These are phyloP conservation scores for Lophura nycthemera DNA, from an alignment of 2,113 vertebrate genomes.

Conservation along the genomic window DNA sequence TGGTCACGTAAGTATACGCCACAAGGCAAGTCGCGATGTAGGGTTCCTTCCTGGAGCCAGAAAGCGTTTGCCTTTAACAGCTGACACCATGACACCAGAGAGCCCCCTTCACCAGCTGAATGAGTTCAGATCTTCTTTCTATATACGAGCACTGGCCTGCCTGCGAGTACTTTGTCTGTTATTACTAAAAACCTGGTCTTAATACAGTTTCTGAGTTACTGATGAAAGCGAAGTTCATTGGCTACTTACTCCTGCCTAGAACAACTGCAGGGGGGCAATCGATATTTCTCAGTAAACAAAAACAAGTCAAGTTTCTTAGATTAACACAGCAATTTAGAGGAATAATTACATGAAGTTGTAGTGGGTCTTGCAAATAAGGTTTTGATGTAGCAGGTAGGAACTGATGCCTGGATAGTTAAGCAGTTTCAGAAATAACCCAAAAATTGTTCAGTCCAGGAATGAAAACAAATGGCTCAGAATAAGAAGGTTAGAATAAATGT, in stretches of 20 bases:
- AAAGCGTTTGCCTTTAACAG: too few relatives aligned
- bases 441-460: neutral
- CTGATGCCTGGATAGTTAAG: neutral
- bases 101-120: too few relatives aligned
- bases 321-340: neutral
- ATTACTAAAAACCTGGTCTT: neutral
- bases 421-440: neutral
- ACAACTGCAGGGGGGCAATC: neutral
- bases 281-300: neutral
- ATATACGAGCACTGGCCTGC: too few relatives aligned
- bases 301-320: neutral
- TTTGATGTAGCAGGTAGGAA: neutral
- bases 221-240: neutral
- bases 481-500: neutral
- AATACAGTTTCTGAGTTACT: neutral
- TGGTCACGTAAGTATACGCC: too few relatives aligned
- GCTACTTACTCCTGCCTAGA: neutral
- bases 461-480: neutral
- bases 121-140: too few relatives aligned
- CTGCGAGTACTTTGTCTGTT: too few relatives aligned
- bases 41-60: too few relatives aligned
- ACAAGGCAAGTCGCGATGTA: too few relatives aligned
- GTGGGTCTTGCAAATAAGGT: neutral
- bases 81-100: too few relatives aligned
- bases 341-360: neutral